These are phyloP conservation scores for Hoplostethus mediterraneus DNA, from an alignment of 2,797 vertebrate species.

Conservation along the genomic window DNA sequence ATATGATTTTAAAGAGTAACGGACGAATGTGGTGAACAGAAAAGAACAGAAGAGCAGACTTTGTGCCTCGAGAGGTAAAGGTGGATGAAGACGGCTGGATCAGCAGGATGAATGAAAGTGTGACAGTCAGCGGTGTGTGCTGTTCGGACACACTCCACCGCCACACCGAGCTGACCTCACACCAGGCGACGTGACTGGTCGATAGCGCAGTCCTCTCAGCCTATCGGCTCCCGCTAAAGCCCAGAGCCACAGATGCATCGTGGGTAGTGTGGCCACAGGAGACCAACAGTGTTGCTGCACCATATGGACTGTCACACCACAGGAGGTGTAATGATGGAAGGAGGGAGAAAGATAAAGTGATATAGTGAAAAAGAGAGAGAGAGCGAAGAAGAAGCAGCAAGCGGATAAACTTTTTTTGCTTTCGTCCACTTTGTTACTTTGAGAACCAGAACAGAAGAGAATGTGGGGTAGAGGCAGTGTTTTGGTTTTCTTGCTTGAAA, in stretches of 20 bases:
- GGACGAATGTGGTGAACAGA: neutral
- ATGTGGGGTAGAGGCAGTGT: conserved; percentile 13
- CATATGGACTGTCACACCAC: conserved; percentile 84
- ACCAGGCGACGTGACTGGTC: conserved; percentile 75
- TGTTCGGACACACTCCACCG: conserved; percentile 74
- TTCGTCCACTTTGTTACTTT: conserved; percentile 47
- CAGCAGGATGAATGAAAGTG: conserved; percentile 56
- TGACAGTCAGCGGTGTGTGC: conserved; percentile 73
- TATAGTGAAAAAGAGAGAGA: conserved; percentile 63
- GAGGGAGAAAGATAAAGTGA: conserved; percentile 63
- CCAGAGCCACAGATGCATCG: conserved; percentile 85
- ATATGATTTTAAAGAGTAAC: conserved; percentile 9
- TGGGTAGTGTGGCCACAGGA: conserved; percentile 88
- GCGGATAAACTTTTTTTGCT: conserved; percentile 49
- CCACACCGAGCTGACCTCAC: conserved; percentile 75
- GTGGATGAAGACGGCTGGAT: conserved; percentile 64
- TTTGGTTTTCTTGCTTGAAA: conserved; percentile 21
- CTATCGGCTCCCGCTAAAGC: conserved; percentile 74
- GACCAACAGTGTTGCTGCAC: conserved; percentile 86
- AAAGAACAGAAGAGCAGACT: conserved; percentile 27
- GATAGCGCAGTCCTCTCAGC: conserved; percentile 78
- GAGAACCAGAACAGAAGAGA: conserved; percentile 32
- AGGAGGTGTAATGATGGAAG: conserved; percentile 66
- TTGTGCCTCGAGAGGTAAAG: conserved; percentile 30
- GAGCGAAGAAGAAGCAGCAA: conserved; percentile 44